Conservation (phyloP, 2,888 invertebrate genomes). For the Pterostichus madidus region DNA sequence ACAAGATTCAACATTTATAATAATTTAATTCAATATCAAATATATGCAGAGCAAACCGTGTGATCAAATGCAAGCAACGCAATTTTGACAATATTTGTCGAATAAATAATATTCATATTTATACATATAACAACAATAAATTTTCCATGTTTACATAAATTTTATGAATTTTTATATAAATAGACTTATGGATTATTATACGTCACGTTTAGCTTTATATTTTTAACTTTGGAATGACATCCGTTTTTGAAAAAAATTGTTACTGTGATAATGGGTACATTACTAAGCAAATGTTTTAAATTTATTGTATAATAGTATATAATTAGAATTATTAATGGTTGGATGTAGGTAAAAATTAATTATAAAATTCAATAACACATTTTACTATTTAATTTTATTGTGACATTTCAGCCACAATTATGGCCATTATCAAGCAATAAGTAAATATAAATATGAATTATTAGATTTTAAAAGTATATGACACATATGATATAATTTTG, state of each 20-base stretch:
- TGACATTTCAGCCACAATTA: no score
- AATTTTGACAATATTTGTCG: conserved; percentile 39
- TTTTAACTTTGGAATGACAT: conserved; percentile 4
- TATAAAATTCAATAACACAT: no score
- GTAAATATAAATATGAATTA: no score
- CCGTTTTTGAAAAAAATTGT: conserved; percentile 12
- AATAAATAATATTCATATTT: conserved; percentile 38
- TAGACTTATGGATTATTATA: conserved; percentile 37
- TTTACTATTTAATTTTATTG: no score
- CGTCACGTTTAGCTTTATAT: conserved; percentile 18
- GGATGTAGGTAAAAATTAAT: no score
- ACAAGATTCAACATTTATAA: conserved; percentile 34
- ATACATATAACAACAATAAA: conserved; percentile 47
- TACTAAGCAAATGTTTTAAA: conserved; percentile 25
- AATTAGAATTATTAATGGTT: neutral
- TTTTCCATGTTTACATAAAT: conserved; percentile 29
- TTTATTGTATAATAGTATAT: neutral
- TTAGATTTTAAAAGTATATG: no score
- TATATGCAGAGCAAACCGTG: conserved; percentile 33
- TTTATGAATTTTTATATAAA: conserved; percentile 25
- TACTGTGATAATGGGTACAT: conserved; percentile 11
- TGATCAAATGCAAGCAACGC: conserved; percentile 43
- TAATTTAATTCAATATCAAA: conserved; percentile 35
- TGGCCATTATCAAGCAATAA: no score
- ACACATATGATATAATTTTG: no score